Evolutionary conservation across 2,888 invertebrate genomes (phyloP), one percentile per base, ranked within the genome.

Genomic region (Tetragnatha montana): DNA sequence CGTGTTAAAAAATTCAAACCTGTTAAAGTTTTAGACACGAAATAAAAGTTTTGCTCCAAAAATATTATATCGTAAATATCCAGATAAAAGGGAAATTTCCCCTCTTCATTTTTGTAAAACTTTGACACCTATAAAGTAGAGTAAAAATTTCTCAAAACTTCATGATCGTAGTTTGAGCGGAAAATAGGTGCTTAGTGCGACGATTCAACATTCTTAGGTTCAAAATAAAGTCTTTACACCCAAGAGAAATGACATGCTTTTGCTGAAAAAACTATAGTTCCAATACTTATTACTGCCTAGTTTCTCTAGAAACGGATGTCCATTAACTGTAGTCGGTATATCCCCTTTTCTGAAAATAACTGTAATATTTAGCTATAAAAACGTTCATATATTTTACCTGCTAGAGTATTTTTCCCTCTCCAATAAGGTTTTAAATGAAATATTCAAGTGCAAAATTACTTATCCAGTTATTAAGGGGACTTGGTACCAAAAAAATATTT

Each of bases 221-320:
- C 70, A 82, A 73, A 82, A 60, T 60, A 82, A 71, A 35, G 74
- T n/a, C 35, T 78, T 82, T 74, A 82, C 60, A 82, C 73, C 82
- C 51, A 73, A 74, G 21, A 51, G 60, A n/a, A 82, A 74, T 60
- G 82, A 60, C 73, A 21, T 60, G 51, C 74, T 73, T 73, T 49
- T 51, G 17, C 51, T 51, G 74, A 51, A 82, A 73, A 82, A 82
- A 74, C 51, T 82, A 35, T 51, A 82, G 60, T 82, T 82, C 74
- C 17, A 35, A 22, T 74, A 74, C 35, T 74, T 74, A 73, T 74
- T 73, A 60, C 60, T 35, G 60, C 74, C n/a, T 8, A 21, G 50
- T 51, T 74, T 60, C 6, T 60, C 60, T 60, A 60, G 60, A 60
- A 60, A 60, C 17, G 60, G 60, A 17, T 60, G 60, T 0, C 60